A percentile compares a stretch with the other conserved stretches of the same genome.
Conservation (phyloP, 2,113 vertebrate genomes). For the Herpailurus yagouaroundi region DNA sequence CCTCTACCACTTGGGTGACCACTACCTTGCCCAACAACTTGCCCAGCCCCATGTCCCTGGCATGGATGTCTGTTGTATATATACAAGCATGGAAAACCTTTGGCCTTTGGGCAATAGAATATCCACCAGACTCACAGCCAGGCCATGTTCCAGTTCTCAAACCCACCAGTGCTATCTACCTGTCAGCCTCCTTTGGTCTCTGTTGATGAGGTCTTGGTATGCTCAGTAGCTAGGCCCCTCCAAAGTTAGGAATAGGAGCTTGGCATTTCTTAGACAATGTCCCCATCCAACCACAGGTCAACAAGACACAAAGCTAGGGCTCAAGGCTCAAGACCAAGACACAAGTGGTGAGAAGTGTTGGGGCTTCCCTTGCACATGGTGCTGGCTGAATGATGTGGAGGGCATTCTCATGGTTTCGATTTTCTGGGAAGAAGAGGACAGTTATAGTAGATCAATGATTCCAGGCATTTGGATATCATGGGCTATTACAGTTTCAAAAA, state of each 20-base stretch:
- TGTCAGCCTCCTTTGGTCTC: neutral
- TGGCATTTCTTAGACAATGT: neutral
- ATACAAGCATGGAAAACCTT: neutral
- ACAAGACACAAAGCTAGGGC: neutral
- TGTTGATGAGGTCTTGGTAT: neutral
- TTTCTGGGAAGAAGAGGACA: neutral
- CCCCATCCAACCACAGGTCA: neutral
- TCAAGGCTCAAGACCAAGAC: neutral
- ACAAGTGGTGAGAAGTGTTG: neutral
- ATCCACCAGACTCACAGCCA: neutral
- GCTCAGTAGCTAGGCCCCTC: neutral
- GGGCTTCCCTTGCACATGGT: neutral
- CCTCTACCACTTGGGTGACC: neutral
- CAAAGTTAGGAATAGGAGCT: neutral
- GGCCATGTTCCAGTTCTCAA: neutral
- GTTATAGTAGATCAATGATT: neutral
- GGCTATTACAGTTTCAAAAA: constrained; percentile 25
- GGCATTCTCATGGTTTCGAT: neutral
- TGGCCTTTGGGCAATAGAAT: neutral
- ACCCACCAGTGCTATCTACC: neutral
- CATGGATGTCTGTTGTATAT: neutral
- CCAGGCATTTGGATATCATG: constrained; percentile 15
- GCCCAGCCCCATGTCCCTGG: neutral
- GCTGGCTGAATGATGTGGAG: neutral
- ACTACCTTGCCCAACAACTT: neutral